Evolutionary conservation across 2,113 vertebrate genomes (phyloP).

Genomic region (Halcyon malimbica): DNA sequence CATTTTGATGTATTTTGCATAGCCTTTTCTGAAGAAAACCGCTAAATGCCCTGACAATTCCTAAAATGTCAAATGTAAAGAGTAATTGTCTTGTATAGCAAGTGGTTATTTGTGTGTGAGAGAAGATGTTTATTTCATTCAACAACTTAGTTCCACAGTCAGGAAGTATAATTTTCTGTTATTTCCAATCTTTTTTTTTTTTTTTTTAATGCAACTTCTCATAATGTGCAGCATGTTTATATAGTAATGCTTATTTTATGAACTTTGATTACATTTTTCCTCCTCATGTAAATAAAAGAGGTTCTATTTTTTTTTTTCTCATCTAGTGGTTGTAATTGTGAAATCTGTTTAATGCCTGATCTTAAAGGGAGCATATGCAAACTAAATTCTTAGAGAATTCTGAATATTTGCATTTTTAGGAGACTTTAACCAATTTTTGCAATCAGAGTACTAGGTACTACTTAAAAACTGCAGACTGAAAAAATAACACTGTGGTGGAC

Average conservation of each 20-base stretch:
- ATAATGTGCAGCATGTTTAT: background rate
- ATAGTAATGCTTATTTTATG: background rate
- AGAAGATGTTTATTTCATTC: background rate
- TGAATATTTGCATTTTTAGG: background rate
- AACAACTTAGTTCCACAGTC: background rate
- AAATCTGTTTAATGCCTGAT: background rate
- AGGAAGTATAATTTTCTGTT: background rate
- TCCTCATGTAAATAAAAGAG: background rate
- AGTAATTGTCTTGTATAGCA: background rate
- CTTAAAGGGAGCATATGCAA: background rate
- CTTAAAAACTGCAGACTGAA: background rate
- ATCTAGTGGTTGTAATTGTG: background rate
- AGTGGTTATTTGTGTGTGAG: background rate
- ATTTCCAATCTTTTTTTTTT: background rate
- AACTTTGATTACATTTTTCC: background rate
- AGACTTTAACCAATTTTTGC: background rate
- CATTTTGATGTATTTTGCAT: background rate
- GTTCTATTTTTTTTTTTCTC: background rate
- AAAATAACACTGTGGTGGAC: background rate
- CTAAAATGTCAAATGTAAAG: background rate
- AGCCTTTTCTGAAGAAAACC: background rate
- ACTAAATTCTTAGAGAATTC: background rate
- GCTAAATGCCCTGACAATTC: background rate
- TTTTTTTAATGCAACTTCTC: background rate
- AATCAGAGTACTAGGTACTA: background rate